phyloP scores from a whole-genome alignment of 2,113 vertebrate species.

The Apodemus sylvaticus region DNA sequence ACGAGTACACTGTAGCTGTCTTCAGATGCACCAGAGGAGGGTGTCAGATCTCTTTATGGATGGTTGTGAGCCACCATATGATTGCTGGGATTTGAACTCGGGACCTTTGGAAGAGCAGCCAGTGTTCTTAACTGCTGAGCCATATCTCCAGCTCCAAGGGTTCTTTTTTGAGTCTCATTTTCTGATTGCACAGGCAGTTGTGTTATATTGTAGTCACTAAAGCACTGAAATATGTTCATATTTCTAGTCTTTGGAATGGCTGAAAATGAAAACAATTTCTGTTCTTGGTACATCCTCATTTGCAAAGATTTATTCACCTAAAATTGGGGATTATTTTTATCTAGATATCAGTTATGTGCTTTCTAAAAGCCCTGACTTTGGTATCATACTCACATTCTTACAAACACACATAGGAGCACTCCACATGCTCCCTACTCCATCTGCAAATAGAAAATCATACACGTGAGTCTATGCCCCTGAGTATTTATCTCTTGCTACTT shows the following conservation, averaged over 20 bases:
- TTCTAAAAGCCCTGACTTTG: constrained; percentile 44
- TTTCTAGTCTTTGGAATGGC: background rate
- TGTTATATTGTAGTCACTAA: background rate
- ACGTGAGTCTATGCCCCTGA: background rate
- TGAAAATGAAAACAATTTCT: background rate
- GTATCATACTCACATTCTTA: background rate
- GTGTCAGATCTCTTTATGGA: too few relatives aligned
- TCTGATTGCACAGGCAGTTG: background rate
- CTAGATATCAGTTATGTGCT: background rate
- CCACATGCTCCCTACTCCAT: background rate
- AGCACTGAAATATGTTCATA: background rate
- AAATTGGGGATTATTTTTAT: background rate
- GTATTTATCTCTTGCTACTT: constrained; percentile 24
- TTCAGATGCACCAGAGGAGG: too few relatives aligned
- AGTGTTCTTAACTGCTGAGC: too few relatives aligned
- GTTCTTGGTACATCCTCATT: background rate
- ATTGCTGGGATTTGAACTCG: too few relatives aligned
- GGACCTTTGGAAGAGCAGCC: too few relatives aligned
- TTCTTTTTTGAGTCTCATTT: background rate
- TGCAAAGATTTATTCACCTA: background rate
- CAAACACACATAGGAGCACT: background rate
- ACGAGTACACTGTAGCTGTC: too few relatives aligned
- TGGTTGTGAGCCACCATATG: too few relatives aligned
- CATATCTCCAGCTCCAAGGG: too few relatives aligned
- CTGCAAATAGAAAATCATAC: background rate